These are phyloP conservation scores for Phalacrocorax carbo DNA, from an alignment of 2,113 vertebrate genomes.

Conservation along the genomic window DNA sequence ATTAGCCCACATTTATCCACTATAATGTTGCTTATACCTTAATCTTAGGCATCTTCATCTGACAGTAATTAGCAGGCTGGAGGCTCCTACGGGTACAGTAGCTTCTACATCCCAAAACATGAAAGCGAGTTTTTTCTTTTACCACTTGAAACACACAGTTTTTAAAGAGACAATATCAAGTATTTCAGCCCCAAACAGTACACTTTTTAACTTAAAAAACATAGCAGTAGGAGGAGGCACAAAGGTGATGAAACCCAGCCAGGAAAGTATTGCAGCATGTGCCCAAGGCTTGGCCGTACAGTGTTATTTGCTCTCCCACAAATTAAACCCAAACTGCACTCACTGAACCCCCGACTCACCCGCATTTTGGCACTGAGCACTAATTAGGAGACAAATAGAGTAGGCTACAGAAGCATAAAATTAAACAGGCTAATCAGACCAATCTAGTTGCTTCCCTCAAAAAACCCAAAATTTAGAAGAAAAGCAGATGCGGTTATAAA, in stretches of 20 bases:
- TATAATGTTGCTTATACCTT: conserved; percentile 49
- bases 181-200: not conserved
- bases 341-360: not conserved
- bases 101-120: conserved; percentile 1
- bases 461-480: not conserved
- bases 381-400: conserved; percentile 1
- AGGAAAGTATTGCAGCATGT: not conserved
- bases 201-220: not conserved
- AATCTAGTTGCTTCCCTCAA: not conserved
- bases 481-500: not conserved
- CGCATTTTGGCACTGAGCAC: not conserved
- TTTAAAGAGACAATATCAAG: conserved; percentile 30
- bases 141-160: not conserved
- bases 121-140: conserved; percentile 23
- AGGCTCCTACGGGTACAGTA: conserved; percentile 36
- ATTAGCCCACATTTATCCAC: conserved; percentile 50
- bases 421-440: not conserved
- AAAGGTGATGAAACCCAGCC: not conserved
- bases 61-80: conserved; percentile 61
- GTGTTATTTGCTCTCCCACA: not conserved
- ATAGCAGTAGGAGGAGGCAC: not conserved
- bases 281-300: not conserved
- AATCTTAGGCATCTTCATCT: conserved; percentile 50
- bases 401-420: not conserved
- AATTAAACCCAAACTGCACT: not conserved